Conservation (phyloP, 2,113 vertebrate genomes). For the Hippopotamus amphibius region DNA sequence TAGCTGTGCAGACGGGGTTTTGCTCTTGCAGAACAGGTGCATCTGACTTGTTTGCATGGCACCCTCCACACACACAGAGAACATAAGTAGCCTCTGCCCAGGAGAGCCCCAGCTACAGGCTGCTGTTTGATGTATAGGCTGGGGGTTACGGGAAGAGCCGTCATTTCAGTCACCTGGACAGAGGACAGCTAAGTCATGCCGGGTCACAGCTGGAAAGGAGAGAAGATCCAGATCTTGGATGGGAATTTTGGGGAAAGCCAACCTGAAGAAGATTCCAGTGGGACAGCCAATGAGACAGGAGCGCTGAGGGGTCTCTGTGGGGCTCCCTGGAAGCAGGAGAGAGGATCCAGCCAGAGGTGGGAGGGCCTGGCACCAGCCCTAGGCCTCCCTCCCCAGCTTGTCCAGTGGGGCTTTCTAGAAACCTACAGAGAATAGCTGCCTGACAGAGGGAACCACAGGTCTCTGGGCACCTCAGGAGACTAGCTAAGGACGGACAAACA, state of each 20-base stretch:
- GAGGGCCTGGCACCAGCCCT: not conserved
- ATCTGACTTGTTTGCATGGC: not conserved
- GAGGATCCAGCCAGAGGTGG: not conserved
- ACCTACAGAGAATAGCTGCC: accelerated
- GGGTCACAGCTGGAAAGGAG: not conserved
- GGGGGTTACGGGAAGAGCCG: not conserved
- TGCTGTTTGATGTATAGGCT: accelerated
- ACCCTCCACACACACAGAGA: accelerated
- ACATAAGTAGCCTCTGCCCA: no score
- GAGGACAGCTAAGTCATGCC: not conserved
- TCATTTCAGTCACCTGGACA: not conserved
- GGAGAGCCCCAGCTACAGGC: not conserved
- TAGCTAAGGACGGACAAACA: not conserved
- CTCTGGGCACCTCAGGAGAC: not conserved
- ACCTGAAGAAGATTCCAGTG: no score
- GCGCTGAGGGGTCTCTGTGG: not conserved
- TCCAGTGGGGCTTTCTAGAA: not conserved
- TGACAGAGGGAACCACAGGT: accelerated
- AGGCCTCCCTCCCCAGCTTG: not conserved
- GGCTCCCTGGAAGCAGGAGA: not conserved
- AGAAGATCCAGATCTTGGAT: not conserved
- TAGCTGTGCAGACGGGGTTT: not conserved
- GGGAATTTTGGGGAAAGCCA: not conserved
- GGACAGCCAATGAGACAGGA: no score
- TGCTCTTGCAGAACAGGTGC: not conserved